Evolutionary conservation across 2,888 invertebrate genomes (phyloP).

Genomic region (Arctia plantaginis): DNA sequence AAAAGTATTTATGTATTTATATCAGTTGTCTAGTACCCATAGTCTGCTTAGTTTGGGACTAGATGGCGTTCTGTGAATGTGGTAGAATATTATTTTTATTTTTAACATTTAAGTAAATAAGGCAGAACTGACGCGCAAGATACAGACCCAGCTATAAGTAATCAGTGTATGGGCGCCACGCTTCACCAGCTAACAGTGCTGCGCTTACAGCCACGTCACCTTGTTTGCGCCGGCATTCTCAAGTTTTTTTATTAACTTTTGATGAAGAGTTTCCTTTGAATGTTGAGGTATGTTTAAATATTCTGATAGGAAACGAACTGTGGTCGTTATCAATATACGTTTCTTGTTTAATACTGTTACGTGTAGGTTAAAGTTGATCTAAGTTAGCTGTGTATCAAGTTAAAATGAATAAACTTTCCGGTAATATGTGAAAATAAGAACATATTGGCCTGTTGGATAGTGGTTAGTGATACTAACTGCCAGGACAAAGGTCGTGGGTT

Average conservation of each 20-base stretch:
- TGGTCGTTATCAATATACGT: not conserved
- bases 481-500: too few species aligned
- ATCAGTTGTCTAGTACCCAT: too few species aligned
- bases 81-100: too few species aligned
- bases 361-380: not conserved
- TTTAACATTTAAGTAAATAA: not conserved
- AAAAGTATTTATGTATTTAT: too few species aligned
- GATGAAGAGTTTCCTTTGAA: constrained; percentile 12
- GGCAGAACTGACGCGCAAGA: constrained; percentile 49
- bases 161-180: constrained; percentile 58
- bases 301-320: not conserved
- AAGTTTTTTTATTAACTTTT: constrained; percentile 33
- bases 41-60: too few species aligned
- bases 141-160: constrained; percentile 43
- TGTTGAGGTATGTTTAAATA: not conserved
- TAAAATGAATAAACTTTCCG: not conserved
- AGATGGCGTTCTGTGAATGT: too few species aligned
- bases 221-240: constrained; percentile 41
- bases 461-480: not conserved
- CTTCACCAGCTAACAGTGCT: constrained; percentile 73
- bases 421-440: too few species aligned
- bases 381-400: not conserved
- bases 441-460: not conserved
- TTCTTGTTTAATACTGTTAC: not conserved
- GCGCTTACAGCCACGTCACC: constrained; percentile 35